Conservation (phyloP, 2,888 invertebrate species). For the Mesochorus sp. region DNA sequence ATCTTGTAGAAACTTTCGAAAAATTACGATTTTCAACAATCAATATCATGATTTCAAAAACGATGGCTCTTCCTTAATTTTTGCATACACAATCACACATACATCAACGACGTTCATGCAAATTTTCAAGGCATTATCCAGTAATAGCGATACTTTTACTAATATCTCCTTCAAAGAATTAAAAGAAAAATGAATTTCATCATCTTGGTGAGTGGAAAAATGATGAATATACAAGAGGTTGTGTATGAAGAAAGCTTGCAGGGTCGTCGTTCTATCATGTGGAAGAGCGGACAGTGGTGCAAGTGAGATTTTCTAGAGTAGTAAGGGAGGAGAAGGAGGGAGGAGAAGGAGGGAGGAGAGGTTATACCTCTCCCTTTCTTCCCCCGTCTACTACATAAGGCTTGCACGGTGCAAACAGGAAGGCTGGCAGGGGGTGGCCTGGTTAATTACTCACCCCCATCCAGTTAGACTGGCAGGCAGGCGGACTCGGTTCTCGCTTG, state of each 20-base stretch:
- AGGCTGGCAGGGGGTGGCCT: constrained; percentile 73
- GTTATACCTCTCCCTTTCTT: constrained; percentile 10
- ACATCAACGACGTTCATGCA: no score
- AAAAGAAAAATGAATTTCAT: neutral
- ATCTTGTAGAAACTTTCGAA: no score
- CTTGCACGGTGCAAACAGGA: constrained; percentile 75
- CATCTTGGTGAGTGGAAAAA: constrained; percentile 11
- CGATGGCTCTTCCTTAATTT: no score
- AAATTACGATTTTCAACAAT: no score
- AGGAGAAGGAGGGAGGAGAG: no score
- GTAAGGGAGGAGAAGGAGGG: constrained; percentile 14
- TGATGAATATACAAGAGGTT: neutral
- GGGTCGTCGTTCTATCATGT: constrained; percentile 35
- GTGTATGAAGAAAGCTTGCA: constrained; percentile 22
- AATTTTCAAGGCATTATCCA: no score
- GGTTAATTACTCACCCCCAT: constrained; percentile 81
- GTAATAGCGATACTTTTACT: neutral
- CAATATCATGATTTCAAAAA: no score
- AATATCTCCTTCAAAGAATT: neutral
- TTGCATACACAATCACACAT: no score
- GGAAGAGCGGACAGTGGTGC: constrained; percentile 45
- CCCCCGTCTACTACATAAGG: constrained; percentile 75
- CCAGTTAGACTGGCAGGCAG: constrained; percentile 72
- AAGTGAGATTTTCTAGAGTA: constrained; percentile 55
- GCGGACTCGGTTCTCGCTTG: constrained; percentile 68